Evolutionary conservation across 2,797 vertebrate genomes (phyloP).

Genomic region (Octomys mimax): DNA sequence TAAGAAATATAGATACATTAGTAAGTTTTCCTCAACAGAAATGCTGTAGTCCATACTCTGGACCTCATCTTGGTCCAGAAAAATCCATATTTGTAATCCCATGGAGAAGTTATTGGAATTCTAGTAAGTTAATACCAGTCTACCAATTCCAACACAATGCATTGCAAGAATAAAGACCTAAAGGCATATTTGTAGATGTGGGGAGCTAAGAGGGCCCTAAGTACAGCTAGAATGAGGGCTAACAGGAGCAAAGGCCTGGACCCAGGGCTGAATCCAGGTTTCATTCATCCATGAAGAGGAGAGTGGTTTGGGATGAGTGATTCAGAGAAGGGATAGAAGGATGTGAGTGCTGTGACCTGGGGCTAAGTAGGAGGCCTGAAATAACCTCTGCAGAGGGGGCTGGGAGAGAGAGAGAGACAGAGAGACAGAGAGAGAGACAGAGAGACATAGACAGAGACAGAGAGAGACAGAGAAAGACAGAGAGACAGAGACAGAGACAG

Average conservation of each 20-base stretch:
- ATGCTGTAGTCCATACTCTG: not conserved
- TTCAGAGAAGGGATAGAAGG: not conserved
- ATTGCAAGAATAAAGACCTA: not conserved
- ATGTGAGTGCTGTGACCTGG: not conserved
- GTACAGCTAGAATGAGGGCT: not conserved
- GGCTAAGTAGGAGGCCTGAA: not conserved
- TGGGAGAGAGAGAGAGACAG: not conserved
- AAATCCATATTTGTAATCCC: not conserved
- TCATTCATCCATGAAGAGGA: not conserved
- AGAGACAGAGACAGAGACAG: not conserved
- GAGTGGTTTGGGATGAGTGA: not conserved
- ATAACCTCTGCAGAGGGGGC: not conserved
- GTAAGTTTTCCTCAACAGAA: not conserved
- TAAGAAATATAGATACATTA: not conserved
- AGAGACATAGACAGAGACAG: too few relatives aligned
- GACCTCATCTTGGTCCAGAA: not conserved
- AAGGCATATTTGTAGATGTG: not conserved
- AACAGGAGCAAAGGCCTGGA: not conserved
- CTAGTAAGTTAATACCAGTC: not conserved
- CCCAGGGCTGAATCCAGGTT: not conserved
- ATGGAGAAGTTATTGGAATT: not conserved
- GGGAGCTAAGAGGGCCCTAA: not conserved
- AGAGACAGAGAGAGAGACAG: not conserved
- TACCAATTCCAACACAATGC: not conserved
- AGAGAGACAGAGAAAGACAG: not conserved